Evolutionary conservation across 2,888 invertebrate genomes (phyloP).

Genomic region (Orthonychiurus folsomi): DNA sequence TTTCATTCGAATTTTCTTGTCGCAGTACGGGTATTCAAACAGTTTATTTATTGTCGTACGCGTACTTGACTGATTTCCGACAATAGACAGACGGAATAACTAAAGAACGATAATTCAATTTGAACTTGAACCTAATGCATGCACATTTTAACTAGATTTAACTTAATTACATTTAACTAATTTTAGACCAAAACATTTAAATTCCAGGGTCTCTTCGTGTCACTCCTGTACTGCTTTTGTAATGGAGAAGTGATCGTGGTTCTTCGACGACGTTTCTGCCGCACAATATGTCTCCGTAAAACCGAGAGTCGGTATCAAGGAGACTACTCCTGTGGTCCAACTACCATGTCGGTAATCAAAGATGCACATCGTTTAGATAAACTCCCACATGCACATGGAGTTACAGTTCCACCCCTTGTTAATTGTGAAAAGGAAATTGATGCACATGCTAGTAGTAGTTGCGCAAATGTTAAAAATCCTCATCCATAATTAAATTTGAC

Average conservation of each 20-base stretch:
- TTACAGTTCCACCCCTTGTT: not conserved
- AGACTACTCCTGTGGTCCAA: conserved; percentile 30
- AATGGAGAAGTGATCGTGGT: conserved; percentile 70
- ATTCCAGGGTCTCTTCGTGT: conserved; percentile 80
- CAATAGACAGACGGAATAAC: no score
- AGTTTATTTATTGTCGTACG: no score
- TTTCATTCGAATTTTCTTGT: no score
- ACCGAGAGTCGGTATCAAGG: conserved; percentile 7
- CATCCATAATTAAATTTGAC: no score
- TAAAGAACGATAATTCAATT: no score
- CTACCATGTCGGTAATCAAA: conserved; percentile 26
- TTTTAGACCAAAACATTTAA: not conserved
- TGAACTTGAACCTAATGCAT: not conserved
- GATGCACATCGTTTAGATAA: not conserved
- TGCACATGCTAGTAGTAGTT: not conserved
- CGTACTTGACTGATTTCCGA: no score
- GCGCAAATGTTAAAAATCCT: no score
- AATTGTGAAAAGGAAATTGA: not conserved
- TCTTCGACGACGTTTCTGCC: conserved; percentile 28
- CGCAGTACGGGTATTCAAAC: no score
- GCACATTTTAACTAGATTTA: no score
- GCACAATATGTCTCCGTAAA: not conserved
- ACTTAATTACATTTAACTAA: no score
- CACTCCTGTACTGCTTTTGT: conserved; percentile 85
- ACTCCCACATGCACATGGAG: no score